Conservation (phyloP, 2,113 vertebrate genomes). For the Carettochelys insculpta region DNA sequence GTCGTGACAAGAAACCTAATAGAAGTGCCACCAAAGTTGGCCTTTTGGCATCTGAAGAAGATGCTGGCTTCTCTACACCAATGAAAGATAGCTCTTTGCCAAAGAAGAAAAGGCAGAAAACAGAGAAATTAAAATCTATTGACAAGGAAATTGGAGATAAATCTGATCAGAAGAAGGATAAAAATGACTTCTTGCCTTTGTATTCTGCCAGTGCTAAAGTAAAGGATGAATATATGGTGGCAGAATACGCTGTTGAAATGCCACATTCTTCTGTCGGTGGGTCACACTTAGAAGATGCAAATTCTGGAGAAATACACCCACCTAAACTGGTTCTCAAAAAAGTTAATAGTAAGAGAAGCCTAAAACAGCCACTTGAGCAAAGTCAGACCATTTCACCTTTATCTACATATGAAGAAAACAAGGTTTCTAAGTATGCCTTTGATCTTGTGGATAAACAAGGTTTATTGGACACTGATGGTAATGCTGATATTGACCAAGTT, state of each 20-base stretch:
- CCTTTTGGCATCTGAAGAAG: slow-evolving; percentile 82
- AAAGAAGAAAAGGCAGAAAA: slow-evolving; percentile 95
- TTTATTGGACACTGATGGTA: slow-evolving; percentile 88
- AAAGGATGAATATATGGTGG: slow-evolving; percentile 95
- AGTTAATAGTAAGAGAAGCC: slow-evolving; percentile 87
- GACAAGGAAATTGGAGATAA: slow-evolving; percentile 83
- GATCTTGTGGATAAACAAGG: slow-evolving; percentile 95
- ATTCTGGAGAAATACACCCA: slow-evolving; percentile 86
- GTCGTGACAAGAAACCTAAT: slow-evolving; percentile 89
- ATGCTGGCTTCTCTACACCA: slow-evolving; percentile 78
- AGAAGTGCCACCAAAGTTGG: slow-evolving; percentile 89
- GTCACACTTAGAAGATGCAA: slow-evolving; percentile 81
- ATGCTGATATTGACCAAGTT: slow-evolving; percentile 88
- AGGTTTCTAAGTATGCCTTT: slow-evolving; percentile 93
- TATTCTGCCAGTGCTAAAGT: slow-evolving; percentile 91
- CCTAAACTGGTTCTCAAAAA: slow-evolving; percentile 95
- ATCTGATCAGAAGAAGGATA: slow-evolving; percentile 84
- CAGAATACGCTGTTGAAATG: slow-evolving; percentile 92
- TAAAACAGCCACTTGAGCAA: slow-evolving; percentile 86
- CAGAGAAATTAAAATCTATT: slow-evolving; percentile 83
- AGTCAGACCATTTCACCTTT: slow-evolving; percentile 87
- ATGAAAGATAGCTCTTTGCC: slow-evolving; percentile 91
- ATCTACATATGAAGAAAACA: slow-evolving; percentile 89
- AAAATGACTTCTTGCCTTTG: slow-evolving; percentile 89
- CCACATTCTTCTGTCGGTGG: slow-evolving; percentile 85